A percentile compares a stretch with the other conserved stretches of the same genome.
phyloP scores from a whole-genome alignment of 1,140 invertebrate genomes.

The Chymomyza costata region DNA sequence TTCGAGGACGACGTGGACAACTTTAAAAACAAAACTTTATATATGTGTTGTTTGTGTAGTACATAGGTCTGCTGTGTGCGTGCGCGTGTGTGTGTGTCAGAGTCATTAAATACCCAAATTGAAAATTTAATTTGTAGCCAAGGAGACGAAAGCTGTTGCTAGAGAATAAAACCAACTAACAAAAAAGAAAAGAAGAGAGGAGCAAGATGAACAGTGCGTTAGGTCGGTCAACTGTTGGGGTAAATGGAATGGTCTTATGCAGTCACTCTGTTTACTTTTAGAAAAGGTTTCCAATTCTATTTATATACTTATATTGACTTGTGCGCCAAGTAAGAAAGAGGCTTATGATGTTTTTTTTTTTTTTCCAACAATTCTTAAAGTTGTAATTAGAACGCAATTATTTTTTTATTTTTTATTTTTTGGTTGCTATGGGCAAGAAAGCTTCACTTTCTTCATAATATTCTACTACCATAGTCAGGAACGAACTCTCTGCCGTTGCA shows the following conservation, averaged over 20 bases:
- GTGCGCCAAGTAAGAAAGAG: no score
- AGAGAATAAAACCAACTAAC: slow-evolving; percentile 40
- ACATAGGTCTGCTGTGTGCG: background rate
- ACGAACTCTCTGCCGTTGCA: no score
- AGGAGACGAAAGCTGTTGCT: no score
- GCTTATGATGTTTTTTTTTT: background rate
- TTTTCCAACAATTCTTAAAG: slow-evolving; percentile 20
- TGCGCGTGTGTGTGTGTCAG: slow-evolving; percentile 51
- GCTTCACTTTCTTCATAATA: no score
- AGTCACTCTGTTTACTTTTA: no score
- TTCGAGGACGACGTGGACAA: slow-evolving; percentile 14
- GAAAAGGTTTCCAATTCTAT: no score
- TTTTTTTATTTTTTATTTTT: slow-evolving; percentile 20
- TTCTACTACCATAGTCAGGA: no score
- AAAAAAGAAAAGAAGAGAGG: background rate
- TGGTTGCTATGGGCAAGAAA: no score
- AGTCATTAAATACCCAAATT: slow-evolving; percentile 52
- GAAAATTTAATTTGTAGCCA: slow-evolving; percentile 66
- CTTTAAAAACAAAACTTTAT: slow-evolving; percentile 45
- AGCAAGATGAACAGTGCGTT: background rate
- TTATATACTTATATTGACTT: no score
- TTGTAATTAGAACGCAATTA: slow-evolving; percentile 2
- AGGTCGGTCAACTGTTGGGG: slow-evolving; percentile 21
- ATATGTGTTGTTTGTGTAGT: background rate
- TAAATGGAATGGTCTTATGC: no score